phyloP scores from a whole-genome alignment of 2,888 invertebrate species.

The Galeopsomyia nigrocyanea region DNA sequence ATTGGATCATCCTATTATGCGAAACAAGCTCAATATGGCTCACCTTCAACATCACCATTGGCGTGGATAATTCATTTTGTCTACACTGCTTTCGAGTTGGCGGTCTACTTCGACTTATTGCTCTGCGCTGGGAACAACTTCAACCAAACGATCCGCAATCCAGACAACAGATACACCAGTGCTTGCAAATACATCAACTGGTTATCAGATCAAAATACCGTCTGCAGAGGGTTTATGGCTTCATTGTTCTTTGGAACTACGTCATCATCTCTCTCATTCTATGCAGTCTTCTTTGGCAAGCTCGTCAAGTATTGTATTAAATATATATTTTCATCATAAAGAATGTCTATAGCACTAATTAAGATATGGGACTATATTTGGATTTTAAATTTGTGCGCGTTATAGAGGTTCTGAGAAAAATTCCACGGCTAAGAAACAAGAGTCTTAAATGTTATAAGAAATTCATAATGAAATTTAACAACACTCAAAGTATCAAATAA shows the following conservation, averaged over 20 bases:
- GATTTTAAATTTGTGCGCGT: too few relatives aligned
- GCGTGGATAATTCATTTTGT: conserved; percentile 54
- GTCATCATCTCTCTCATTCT: conserved; percentile 52
- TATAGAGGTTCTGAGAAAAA: too few relatives aligned
- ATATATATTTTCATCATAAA: too few relatives aligned
- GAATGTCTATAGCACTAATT: too few relatives aligned
- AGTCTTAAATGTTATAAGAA: too few relatives aligned
- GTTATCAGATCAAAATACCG: conserved; percentile 49
- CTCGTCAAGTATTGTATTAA: conserved; percentile 39
- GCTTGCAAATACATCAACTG: too few relatives aligned
- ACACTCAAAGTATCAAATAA: too few relatives aligned
- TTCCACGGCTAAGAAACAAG: too few relatives aligned
- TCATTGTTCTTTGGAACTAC: conserved; percentile 52
- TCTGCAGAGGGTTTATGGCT: conserved; percentile 53
- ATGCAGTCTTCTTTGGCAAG: conserved; percentile 54
- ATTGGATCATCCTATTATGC: conserved; percentile 44
- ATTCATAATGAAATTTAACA: too few relatives aligned
- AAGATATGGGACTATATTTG: too few relatives aligned
- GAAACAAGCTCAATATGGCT: conserved; percentile 42
- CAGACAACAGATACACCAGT: too few relatives aligned
- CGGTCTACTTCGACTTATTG: conserved; percentile 50
- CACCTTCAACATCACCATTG: conserved; percentile 39
- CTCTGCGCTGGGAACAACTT: conserved; percentile 40
- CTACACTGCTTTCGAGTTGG: conserved; percentile 54
- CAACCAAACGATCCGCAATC: not conserved